Evolutionary conservation across 35 echinoderm and acorn worm genomes (phyloP).

Genomic region (Heliocidaris tuberculata): DNA sequence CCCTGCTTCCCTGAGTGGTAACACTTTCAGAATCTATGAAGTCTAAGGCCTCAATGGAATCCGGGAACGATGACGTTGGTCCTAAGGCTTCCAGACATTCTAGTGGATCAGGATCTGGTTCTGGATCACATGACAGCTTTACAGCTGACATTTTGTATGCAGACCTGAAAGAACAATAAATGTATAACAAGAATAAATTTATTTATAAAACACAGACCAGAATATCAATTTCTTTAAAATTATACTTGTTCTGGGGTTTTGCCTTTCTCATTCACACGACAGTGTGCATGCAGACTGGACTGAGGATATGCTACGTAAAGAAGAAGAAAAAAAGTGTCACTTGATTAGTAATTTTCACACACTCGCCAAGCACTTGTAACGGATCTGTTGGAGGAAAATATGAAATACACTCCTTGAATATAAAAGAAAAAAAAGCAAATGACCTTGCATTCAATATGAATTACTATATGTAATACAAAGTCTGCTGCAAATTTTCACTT

Average conservation of each 20-base stretch:
- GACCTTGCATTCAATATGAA: neutral
- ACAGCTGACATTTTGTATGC: neutral
- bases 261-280: no score
- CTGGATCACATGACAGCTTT: neutral
- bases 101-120: slow-evolving; percentile 37
- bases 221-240: no score
- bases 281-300: no score
- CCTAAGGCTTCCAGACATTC: slow-evolving; percentile 31
- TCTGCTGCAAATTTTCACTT: neutral
- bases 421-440: neutral
- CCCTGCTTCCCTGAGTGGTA: slow-evolving; percentile 31
- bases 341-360: no score
- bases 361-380: neutral
- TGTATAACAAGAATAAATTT: neutral
- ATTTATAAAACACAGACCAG: neutral
- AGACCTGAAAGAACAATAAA: neutral
- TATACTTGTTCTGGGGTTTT: no score
- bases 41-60: slow-evolving; percentile 22
- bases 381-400: neutral
- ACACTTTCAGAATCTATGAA: slow-evolving; percentile 44
- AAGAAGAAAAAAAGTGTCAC: no score
- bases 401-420: neutral
- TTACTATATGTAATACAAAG: neutral
- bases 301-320: no score
- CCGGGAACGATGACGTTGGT: slow-evolving; percentile 1